These are phyloP conservation scores for Girardia tigrina DNA, from an alignment of 2,888 invertebrate genomes.

Conservation along the genomic window DNA sequence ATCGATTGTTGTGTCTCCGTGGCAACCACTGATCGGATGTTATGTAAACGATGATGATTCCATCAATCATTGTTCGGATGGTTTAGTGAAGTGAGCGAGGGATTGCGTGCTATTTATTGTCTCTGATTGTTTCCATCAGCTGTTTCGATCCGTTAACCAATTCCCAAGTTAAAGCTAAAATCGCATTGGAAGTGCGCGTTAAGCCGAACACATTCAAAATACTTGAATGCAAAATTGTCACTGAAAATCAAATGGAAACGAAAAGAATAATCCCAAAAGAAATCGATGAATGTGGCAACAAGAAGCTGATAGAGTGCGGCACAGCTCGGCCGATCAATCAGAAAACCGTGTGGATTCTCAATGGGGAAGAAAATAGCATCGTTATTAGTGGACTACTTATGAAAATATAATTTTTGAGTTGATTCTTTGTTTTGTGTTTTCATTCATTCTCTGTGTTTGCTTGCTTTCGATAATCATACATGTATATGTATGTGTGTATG, in stretches of 20 bases:
- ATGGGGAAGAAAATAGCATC: neutral
- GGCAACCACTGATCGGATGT: conserved; percentile 6
- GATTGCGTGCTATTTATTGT: neutral
- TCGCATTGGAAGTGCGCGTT: neutral
- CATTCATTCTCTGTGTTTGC: neutral
- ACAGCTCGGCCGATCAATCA: neutral
- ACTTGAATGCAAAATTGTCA: neutral
- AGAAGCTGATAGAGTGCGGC: neutral
- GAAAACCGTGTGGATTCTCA: conserved; percentile 8
- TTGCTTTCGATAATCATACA: neutral
- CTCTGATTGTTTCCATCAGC: neutral
- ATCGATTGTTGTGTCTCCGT: neutral
- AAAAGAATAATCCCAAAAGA: conserved; percentile 7
- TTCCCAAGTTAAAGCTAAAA: conserved; percentile 16
- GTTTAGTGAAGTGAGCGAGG: neutral
- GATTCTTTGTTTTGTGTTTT: neutral
- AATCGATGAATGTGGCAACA: neutral
- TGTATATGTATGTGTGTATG: too few species aligned
- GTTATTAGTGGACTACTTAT: conserved; percentile 14
- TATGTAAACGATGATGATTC: conserved; percentile 9
- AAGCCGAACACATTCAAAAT: neutral
- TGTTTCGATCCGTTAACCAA: neutral
- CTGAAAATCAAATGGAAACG: neutral
- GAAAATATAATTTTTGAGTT: conserved; percentile 18
- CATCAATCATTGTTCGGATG: neutral